A percentile compares a stretch with the other conserved stretches of the same genome.
These are phyloP conservation scores for Cyprinodon brontotheroides DNA, from an alignment of 2,113 vertebrate species.

Conservation along the genomic window DNA sequence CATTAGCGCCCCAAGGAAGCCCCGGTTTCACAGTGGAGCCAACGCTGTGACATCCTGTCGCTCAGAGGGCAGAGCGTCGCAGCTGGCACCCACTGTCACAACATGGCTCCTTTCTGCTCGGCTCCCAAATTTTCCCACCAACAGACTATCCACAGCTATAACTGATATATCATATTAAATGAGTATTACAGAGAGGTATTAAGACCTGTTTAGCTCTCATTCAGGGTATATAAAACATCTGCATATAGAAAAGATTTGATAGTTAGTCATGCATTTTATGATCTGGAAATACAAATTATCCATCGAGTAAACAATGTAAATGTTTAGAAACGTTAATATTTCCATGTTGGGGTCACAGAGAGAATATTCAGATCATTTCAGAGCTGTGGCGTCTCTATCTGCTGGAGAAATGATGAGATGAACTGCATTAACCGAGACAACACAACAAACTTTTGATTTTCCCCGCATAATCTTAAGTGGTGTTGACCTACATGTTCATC, in stretches of 20 bases:
- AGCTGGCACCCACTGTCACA: conserved; percentile 66
- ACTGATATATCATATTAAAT: background rate
- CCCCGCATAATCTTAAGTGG: background rate
- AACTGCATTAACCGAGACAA: background rate
- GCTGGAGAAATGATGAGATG: background rate
- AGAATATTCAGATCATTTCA: background rate
- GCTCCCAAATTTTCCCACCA: conserved; percentile 44
- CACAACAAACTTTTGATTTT: background rate
- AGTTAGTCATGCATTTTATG: no score
- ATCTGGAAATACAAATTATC: no score
- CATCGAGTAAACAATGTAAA: no score
- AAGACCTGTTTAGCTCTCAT: background rate
- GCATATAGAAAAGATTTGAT: background rate
- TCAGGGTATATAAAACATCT: background rate
- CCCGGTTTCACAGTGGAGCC: conserved; percentile 58
- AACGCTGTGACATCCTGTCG: conserved; percentile 48
- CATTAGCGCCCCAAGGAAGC: conserved; percentile 53
- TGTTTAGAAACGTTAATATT: background rate
- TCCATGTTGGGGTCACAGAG: background rate
- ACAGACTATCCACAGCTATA: conserved; percentile 37
- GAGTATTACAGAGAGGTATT: background rate
- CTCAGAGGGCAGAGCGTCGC: conserved; percentile 52
- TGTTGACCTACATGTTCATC: conserved; percentile 1
- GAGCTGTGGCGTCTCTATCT: background rate
- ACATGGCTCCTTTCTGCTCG: conserved; percentile 46